Percentiles rank a stretch among this genome's conserved stretches.
phyloP scores from a whole-genome alignment of 2,888 invertebrate species.

The Cartodere bifasciata region DNA sequence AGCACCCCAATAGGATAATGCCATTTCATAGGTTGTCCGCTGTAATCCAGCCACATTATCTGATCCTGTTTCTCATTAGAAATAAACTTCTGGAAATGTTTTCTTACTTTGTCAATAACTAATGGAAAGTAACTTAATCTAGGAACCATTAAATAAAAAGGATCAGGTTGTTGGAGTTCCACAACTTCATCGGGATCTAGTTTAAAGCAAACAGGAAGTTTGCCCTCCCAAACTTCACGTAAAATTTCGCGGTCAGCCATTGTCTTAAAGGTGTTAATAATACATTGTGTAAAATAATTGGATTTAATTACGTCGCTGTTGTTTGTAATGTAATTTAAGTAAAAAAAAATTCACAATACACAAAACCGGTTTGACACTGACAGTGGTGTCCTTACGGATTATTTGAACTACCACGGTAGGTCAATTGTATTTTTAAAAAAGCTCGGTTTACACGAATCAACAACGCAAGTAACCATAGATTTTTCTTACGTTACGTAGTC shows the following conservation, averaged over 20 bases:
- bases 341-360: too few relatives aligned
- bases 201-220: constrained; percentile 86
- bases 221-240: constrained; percentile 91
- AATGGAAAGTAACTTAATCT: constrained; percentile 88
- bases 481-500: too few relatives aligned
- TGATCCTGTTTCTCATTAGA: constrained; percentile 68
- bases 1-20: constrained; percentile 80
- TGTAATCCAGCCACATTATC: constrained; percentile 91
- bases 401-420: too few relatives aligned
- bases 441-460: too few relatives aligned
- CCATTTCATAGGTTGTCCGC: constrained; percentile 85
- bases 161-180: constrained; percentile 82
- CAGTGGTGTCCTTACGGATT: too few relatives aligned
- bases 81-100: constrained; percentile 76
- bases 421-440: too few relatives aligned
- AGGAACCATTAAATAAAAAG: constrained; percentile 87
- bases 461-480: too few relatives aligned
- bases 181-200: constrained; percentile 79
- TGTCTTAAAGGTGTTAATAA: too few relatives aligned
- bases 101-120: constrained; percentile 87
- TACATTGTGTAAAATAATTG: too few relatives aligned
- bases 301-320: too few relatives aligned
- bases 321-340: too few relatives aligned
- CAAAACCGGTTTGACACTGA: too few relatives aligned
- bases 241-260: constrained; percentile 93